Evolutionary conservation across 2,888 invertebrate species (phyloP), one percentile per base, ranked within the genome.

Genomic region (Tillus elongatus): DNA sequence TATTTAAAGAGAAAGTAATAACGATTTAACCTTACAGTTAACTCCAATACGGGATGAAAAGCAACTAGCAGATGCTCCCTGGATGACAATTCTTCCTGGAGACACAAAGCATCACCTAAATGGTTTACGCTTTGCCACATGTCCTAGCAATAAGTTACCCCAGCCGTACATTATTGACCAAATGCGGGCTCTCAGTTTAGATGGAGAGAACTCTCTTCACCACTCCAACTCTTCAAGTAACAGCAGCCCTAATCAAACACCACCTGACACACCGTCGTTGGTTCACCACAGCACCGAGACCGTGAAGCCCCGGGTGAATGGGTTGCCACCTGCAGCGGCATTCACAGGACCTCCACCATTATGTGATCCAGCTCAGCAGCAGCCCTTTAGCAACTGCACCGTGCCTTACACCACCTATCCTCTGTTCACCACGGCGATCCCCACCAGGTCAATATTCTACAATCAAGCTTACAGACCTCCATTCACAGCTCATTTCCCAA

Each of bases 21-120:
- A n/a, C n/a, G n/a, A n/a, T n/a, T 30, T 36, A 31, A 24, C 32
- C 36, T 46, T 47, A n/a, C 63, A 79, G 78, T 70, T 78, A 51
- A 72, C 73, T 50, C 73, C 71, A 54, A 71, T 77, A 58, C 73
- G 71, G 36, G 79, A 79, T 43, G 77, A 78, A 47, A 72, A 78
- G 59, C 24, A 19, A n/a, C 61, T 77, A 50, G 69, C 74, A 40
- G 78, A 79, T 16, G 27, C 42, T 10, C 46, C 47, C 15, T 55
- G 54, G 52, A 11, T 45, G 6, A 4, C 32, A 6, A 33, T 40
- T 10, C 10, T 40, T 12, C 33, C 36, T 24, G 41, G 36, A 26
- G 36, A 41, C 27, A n/a, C 33, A 19, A 41, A 41, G 13, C 32
- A 32, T 14, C 37, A 32, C 35, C 55, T 54, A 13, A 64, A 64